These are phyloP conservation scores for Serinus canaria DNA, from an alignment of 2,113 vertebrate genomes.

Conservation along the genomic window DNA sequence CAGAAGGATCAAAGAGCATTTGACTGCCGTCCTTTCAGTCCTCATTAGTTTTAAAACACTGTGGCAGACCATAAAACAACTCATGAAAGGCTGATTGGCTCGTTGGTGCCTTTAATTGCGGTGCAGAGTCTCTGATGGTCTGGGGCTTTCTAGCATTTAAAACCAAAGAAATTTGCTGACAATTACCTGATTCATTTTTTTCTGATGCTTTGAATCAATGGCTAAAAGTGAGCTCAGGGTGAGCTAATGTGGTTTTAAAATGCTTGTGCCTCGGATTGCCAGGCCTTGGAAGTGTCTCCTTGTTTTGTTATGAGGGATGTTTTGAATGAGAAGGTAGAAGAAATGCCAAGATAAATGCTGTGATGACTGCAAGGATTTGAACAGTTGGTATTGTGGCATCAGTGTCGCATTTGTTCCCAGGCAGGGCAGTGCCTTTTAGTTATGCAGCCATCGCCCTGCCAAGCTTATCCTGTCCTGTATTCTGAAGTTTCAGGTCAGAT, in stretches of 20 bases:
- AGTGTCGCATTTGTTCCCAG: neutral
- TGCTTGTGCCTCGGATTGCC: neutral
- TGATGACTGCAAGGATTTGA: neutral
- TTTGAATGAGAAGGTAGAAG: neutral
- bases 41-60: neutral
- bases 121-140: neutral
- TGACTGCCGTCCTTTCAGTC: neutral
- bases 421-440: neutral
- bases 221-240: neutral
- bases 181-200: neutral
- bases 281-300: neutral
- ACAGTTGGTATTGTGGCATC: neutral
- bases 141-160: neutral
- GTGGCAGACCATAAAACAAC: neutral
- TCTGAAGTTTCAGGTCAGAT: neutral
- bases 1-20: neutral
- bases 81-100: neutral
- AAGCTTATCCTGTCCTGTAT: neutral
- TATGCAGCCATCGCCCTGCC: neutral
- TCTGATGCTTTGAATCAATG: neutral
- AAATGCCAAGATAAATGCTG: neutral
- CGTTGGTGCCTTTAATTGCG: neutral
- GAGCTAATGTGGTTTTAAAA: neutral
- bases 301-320: neutral
- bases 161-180: neutral